These are phyloP conservation scores for Zelleria hepariella DNA, from an alignment of 2,888 invertebrate species.

Conservation along the genomic window DNA sequence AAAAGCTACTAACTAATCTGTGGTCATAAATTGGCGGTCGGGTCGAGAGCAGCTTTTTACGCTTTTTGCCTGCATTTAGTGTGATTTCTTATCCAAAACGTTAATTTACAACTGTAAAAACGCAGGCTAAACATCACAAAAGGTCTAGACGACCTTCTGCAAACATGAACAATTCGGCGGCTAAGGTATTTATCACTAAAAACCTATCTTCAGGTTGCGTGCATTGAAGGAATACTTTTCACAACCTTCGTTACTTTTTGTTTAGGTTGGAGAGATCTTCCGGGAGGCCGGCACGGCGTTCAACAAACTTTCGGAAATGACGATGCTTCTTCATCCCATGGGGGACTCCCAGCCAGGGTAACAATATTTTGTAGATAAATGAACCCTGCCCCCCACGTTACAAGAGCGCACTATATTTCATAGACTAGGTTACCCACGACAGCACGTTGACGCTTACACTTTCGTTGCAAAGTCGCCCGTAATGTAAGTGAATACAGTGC, in stretches of 20 bases:
- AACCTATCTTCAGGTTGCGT: not conserved
- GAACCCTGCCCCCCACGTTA: not conserved
- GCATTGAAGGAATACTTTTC: not conserved
- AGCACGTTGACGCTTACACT: too few species aligned
- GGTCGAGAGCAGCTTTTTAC: too few species aligned
- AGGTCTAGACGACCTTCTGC: not conserved
- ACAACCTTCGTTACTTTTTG: conserved; percentile 6
- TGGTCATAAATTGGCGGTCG: too few species aligned
- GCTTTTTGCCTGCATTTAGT: not conserved
- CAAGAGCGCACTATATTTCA: not conserved
- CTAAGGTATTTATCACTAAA: conserved; percentile 19
- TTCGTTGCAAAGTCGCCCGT: too few species aligned
- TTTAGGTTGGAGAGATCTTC: conserved; percentile 96
- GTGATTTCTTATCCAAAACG: not conserved
- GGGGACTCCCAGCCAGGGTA: conserved; percentile 88
- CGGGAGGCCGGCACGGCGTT: conserved; percentile 96
- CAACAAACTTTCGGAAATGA: conserved; percentile 92
- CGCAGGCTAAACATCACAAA: not conserved
- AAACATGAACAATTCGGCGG: conserved; percentile 27
- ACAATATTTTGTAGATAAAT: conserved; percentile 21
- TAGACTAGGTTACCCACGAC: too few species aligned
- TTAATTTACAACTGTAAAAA: not conserved
- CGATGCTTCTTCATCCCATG: conserved; percentile 93
- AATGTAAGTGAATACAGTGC: too few species aligned
- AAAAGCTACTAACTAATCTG: too few species aligned